Evolutionary conservation across 1,140 invertebrate genomes (phyloP).

Genomic region (Drosophila virilis): DNA sequence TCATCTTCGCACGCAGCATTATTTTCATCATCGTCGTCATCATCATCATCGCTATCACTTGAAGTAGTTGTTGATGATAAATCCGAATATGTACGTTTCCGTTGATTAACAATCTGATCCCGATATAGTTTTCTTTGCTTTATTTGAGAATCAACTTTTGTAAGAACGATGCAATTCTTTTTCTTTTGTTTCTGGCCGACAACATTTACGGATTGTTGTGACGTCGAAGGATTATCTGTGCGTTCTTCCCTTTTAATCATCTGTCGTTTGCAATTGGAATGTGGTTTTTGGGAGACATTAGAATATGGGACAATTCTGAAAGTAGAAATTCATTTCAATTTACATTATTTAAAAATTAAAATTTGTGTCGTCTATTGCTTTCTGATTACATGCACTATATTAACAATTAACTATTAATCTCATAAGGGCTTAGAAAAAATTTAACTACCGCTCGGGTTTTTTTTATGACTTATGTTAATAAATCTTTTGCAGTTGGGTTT

Average conservation of each 20-base stretch:
- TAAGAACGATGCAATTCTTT: constrained; percentile 38
- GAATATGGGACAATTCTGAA: constrained; percentile 39
- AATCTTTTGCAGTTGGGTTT: too few species aligned
- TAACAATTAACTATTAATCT: too few species aligned
- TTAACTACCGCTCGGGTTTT: too few species aligned
- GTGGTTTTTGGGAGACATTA: constrained; percentile 23
- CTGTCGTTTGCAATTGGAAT: constrained; percentile 52
- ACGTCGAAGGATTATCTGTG: constrained; percentile 66
- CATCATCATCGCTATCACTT: constrained; percentile 81
- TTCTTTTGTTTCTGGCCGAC: constrained; percentile 43
- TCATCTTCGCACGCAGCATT: constrained; percentile 72
- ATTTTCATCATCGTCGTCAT: constrained; percentile 73
- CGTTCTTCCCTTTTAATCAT: constrained; percentile 59
- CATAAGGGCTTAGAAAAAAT: too few species aligned
- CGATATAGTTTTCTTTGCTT: constrained; percentile 62
- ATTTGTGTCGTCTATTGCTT: too few species aligned
- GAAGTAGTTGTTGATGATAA: constrained; percentile 77
- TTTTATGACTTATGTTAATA: too few species aligned
- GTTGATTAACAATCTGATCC: constrained; percentile 55
- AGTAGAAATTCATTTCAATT: not conserved
- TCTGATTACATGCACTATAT: too few species aligned
- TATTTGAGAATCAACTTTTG: constrained; percentile 48
- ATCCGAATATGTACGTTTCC: constrained; percentile 77
- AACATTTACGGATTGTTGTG: constrained; percentile 54
- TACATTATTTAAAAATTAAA: not conserved